phyloP scores from a whole-genome alignment of 2,888 invertebrate species.

The Onchidella celtica region DNA sequence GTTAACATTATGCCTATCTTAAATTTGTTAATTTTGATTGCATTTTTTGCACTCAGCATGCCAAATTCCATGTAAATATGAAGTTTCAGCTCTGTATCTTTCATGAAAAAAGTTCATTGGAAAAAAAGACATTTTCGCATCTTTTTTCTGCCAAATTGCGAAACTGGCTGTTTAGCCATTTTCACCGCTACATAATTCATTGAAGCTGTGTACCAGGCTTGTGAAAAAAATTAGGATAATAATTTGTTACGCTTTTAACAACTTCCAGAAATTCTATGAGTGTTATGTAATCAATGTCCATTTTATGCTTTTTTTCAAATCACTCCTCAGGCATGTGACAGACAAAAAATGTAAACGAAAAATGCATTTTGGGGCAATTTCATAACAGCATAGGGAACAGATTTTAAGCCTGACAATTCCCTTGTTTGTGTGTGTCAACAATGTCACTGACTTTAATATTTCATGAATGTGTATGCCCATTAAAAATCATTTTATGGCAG shows the following conservation, averaged over 20 bases:
- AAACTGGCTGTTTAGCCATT: background rate
- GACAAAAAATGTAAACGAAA: background rate
- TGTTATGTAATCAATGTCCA: background rate
- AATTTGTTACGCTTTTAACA: background rate
- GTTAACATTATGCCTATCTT: background rate
- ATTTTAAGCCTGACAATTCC: background rate
- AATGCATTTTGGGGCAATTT: background rate
- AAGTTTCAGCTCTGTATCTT: background rate
- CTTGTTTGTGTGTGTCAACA: no score
- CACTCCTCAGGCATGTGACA: background rate
- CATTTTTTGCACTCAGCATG: background rate
- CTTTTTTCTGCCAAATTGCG: background rate
- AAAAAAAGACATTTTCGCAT: background rate
- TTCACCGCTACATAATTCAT: background rate
- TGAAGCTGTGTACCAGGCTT: background rate
- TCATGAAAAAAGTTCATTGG: background rate
- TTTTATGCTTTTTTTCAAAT: background rate
- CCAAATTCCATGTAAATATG: background rate
- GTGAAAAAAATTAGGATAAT: background rate
- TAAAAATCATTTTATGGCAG: no score
- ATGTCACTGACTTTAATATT: no score
- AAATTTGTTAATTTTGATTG: background rate
- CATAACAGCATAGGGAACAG: background rate
- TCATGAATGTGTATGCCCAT: no score
- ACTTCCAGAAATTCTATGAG: background rate